These are phyloP conservation scores for Ianthella basta DNA, from an alignment of 37 sponge, comb jelly and placozoan species.

Conservation along the genomic window DNA sequence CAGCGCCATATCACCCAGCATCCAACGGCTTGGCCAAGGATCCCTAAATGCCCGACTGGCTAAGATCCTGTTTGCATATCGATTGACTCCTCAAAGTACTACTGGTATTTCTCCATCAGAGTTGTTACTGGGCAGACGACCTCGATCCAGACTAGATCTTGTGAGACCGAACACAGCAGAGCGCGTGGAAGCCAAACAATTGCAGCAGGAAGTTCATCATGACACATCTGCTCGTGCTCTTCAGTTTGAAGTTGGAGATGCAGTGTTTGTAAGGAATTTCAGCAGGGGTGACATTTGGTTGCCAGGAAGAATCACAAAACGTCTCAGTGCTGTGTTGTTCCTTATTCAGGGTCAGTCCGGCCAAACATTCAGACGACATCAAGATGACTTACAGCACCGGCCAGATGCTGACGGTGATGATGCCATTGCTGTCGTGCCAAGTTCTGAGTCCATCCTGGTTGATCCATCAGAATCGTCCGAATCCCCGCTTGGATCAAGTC, in stretches of 20 bases:
- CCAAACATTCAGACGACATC: slow-evolving; percentile 25
- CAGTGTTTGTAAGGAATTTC: slow-evolving; percentile 49
- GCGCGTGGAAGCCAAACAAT: slow-evolving; percentile 20
- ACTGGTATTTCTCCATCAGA: slow-evolving; percentile 40
- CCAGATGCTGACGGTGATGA: neutral
- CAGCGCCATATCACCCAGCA: slow-evolving; percentile 35
- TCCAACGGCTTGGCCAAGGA: slow-evolving; percentile 42
- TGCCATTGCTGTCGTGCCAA: too few relatives aligned
- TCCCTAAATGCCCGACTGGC: slow-evolving; percentile 11
- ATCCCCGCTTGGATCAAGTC: too few relatives aligned
- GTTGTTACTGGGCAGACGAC: slow-evolving; percentile 31
- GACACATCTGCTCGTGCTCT: neutral
- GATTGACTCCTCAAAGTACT: slow-evolving; percentile 37
- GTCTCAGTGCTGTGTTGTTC: slow-evolving; percentile 37
- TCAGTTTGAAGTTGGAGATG: slow-evolving; percentile 29
- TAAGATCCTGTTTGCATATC: slow-evolving; percentile 27
- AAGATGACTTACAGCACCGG: neutral
- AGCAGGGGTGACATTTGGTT: neutral
- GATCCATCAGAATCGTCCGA: too few relatives aligned
- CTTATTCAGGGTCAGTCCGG: slow-evolving; percentile 12
- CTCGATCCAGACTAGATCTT: slow-evolving; percentile 39
- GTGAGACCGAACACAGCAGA: slow-evolving; percentile 23
- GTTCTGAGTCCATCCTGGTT: too few relatives aligned
- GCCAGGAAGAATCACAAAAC: slow-evolving; percentile 12
- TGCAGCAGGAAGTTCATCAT: slow-evolving; percentile 26